Evolutionary conservation across 2,113 vertebrate species (phyloP).

Genomic region (Bambusicola thoracicus): DNA sequence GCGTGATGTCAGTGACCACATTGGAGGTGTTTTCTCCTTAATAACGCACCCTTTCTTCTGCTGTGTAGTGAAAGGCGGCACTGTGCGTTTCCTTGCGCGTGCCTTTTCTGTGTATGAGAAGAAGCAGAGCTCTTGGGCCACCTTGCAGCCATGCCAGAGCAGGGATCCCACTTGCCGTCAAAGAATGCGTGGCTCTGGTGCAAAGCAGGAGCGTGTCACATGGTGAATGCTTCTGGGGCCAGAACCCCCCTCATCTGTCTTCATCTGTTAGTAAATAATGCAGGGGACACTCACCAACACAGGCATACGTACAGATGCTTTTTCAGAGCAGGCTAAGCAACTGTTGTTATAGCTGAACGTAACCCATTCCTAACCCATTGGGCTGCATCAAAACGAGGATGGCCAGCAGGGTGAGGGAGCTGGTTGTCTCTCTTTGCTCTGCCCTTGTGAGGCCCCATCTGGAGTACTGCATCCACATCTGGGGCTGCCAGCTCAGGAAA

Average conservation of each 20-base stretch:
- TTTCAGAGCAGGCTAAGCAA: neutral
- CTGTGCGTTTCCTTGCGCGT: neutral
- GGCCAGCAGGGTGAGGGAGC: too few species aligned
- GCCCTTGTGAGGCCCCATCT: too few species aligned
- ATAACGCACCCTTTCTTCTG: neutral
- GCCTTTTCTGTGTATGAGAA: neutral
- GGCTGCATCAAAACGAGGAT: too few species aligned
- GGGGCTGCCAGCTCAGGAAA: too few species aligned
- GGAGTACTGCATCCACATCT: too few species aligned
- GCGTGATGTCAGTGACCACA: neutral
- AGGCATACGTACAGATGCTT: neutral
- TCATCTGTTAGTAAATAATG: neutral
- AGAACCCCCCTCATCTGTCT: neutral
- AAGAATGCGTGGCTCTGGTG: neutral
- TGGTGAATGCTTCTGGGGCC: neutral
- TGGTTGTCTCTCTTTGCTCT: too few species aligned
- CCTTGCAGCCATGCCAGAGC: neutral
- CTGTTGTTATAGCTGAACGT: neutral
- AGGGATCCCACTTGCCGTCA: too few species aligned
- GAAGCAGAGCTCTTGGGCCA: conserved; percentile 11
- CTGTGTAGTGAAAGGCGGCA: neutral
- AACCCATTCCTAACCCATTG: neutral
- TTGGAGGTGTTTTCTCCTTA: neutral
- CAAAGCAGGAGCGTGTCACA: neutral
- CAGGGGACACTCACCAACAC: fast-evolving